Base-by-base conservation (phyloP, 2,888 invertebrate genomes). In the Apotomis betuletana region DNA sequence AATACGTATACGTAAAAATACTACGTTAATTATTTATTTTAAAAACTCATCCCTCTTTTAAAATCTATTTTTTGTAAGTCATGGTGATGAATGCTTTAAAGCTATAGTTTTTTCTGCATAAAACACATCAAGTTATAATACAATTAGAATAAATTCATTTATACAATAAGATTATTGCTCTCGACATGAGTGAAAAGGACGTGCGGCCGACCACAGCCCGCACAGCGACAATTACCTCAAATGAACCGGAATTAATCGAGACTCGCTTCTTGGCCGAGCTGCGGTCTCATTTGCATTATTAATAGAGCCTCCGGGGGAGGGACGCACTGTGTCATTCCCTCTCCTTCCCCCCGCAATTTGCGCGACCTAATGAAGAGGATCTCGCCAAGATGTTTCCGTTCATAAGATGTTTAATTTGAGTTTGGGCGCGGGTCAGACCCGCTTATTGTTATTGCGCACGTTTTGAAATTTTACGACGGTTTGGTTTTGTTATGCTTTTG, bases 251-350 rank as follows among this genome's bases (percentile, higher is more conserved):
- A 92, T 93, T 92, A 93, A 93, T 93, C 91, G 92, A 85, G 91
- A 88, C 89, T 88, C 90, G 90, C 90, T 90, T 87, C 92, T 92
- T 92, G 92, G 91, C 90, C 91, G 88, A 85, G 91, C 90, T 90
- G 92, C 91, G 92, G 92, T 90, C 92, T 92, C 92, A 92, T 92
- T 92, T 92, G 90, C 92, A 93, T 93, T 93, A 93, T 93, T 93
- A 93, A 93, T 93, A 92, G 92, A 90, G 88, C 87, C 88, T 85
- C 85, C 82, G 85, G 84, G 91, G 84, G 41, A 41, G 76, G 73
- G 70, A 61, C 72, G 77, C 79, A 79, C 81, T 83, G 86, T 91
- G 90, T 90, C 91, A 91, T 87, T 91, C 86, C 87, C 87, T 85
- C 85, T 85, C 85, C 79, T 80, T 81, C 80, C 83, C 76, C 84